These are phyloP conservation scores for Apis laboriosa DNA, from an alignment of 1,140 invertebrate species.

Conservation along the genomic window DNA sequence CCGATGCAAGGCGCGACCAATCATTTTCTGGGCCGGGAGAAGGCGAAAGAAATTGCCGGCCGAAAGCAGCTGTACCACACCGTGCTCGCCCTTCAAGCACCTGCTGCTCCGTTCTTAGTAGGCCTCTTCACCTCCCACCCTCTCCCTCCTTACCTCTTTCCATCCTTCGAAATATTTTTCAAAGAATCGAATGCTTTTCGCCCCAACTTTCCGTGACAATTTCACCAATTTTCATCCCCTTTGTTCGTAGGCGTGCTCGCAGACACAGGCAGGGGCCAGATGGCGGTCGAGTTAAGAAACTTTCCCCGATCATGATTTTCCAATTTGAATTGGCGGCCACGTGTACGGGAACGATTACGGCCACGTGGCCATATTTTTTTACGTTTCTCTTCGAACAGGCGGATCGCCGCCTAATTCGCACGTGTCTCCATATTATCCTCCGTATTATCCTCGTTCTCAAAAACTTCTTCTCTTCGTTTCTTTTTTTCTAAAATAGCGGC, in stretches of 20 bases:
- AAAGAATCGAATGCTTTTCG: conserved; percentile 21
- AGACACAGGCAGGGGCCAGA: conserved; percentile 37
- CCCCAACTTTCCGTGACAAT: conserved; percentile 15
- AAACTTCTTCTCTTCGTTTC: too few relatives aligned
- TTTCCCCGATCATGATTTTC: conserved; percentile 58
- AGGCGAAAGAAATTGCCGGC: conserved; percentile 57
- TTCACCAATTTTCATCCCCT: conserved; percentile 20
- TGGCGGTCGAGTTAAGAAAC: conserved; percentile 61
- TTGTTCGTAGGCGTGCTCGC: too few relatives aligned
- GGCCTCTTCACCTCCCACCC: not conserved
- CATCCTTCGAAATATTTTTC: conserved; percentile 37
- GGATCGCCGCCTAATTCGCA: conserved; percentile 37
- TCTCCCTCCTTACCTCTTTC: not conserved
- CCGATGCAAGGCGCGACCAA: conserved; percentile 64
- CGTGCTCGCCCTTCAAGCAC: conserved; percentile 42
- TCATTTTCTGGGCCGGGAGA: conserved; percentile 54
- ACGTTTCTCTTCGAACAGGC: conserved; percentile 30
- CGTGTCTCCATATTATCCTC: not conserved
- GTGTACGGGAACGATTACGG: conserved; percentile 33
- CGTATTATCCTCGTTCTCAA: not conserved
- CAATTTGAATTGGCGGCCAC: conserved; percentile 55
- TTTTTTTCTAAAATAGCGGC: too few relatives aligned
- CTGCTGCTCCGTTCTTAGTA: conserved; percentile 49
- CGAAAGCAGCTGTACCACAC: conserved; percentile 26
- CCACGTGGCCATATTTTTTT: conserved; percentile 21